Evolutionary conservation across 2,113 vertebrate species (phyloP).

Genomic region (Seriola dumerili): DNA sequence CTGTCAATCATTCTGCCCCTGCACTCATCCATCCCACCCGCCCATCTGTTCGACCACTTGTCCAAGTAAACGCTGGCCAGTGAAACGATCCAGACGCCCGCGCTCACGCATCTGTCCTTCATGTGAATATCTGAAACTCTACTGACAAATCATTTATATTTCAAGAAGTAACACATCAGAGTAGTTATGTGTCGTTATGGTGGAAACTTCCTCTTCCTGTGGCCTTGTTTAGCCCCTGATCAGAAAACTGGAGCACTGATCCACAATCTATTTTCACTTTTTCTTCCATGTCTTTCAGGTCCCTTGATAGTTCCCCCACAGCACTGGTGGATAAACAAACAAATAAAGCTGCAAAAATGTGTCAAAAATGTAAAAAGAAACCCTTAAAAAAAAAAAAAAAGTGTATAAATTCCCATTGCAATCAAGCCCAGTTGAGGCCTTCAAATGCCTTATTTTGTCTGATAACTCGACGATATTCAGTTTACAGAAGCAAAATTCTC

Average conservation of each 20-base stretch:
- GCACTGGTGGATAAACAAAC: too few relatives aligned
- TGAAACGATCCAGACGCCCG: neutral
- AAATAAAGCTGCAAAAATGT: too few relatives aligned
- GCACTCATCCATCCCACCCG: neutral
- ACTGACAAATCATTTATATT: neutral
- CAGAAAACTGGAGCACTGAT: neutral
- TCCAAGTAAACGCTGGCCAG: neutral
- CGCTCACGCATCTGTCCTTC: neutral
- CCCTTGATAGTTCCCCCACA: neutral
- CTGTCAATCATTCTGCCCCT: conserved; percentile 3
- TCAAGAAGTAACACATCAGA: neutral
- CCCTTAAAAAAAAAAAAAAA: too few relatives aligned
- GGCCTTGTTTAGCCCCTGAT: neutral
- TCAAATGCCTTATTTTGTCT: too few relatives aligned
- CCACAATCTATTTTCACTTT: neutral
- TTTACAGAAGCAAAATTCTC: too few relatives aligned
- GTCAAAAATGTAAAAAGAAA: too few relatives aligned
- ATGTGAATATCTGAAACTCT: neutral
- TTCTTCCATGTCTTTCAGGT: neutral
- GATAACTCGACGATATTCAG: too few relatives aligned
- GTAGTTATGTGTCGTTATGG: neutral
- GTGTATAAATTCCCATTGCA: too few relatives aligned
- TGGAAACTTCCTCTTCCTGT: neutral
- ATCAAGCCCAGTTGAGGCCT: too few relatives aligned
- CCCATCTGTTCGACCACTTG: conserved; percentile 8